Percentiles rank a stretch among this genome's conserved stretches.
These are phyloP conservation scores for Ciconia maguari DNA, from an alignment of 2,113 vertebrate genomes.

Conservation along the genomic window DNA sequence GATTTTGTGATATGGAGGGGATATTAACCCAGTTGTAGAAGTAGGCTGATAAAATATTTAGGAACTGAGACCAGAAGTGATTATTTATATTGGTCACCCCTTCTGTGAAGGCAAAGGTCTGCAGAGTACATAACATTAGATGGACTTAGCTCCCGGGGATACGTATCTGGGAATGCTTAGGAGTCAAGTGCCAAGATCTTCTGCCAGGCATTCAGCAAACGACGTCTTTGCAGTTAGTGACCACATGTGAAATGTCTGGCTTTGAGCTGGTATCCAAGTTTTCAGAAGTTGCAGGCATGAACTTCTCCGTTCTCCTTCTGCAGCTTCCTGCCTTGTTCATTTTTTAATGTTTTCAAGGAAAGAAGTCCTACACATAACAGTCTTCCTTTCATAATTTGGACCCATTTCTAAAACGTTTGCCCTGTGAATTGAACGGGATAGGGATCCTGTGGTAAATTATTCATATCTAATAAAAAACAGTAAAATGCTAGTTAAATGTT, in stretches of 20 bases:
- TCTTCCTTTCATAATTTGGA: not conserved
- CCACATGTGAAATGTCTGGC: not conserved
- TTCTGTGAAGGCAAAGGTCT: not conserved
- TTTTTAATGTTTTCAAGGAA: not conserved
- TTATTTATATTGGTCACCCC: not conserved
- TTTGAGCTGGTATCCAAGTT: not conserved
- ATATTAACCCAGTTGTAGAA: not conserved
- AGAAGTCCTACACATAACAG: not conserved
- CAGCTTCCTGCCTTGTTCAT: not conserved
- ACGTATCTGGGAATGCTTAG: not conserved
- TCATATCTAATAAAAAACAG: rapidly evolving
- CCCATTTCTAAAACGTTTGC: not conserved
- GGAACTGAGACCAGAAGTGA: not conserved
- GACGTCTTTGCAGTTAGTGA: not conserved
- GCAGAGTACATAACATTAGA: not conserved
- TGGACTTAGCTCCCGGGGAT: not conserved
- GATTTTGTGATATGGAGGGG: not conserved
- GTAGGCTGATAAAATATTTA: not conserved
- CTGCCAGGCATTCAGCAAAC: not conserved
- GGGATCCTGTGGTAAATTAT: not conserved
- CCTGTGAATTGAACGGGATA: not conserved
- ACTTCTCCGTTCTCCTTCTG: not conserved
- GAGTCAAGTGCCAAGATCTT: not conserved
- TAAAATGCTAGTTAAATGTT: not conserved
- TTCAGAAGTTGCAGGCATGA: not conserved